phyloP scores from a whole-genome alignment of 2,797 vertebrate species.

The Basileuterus tristriatus region DNA sequence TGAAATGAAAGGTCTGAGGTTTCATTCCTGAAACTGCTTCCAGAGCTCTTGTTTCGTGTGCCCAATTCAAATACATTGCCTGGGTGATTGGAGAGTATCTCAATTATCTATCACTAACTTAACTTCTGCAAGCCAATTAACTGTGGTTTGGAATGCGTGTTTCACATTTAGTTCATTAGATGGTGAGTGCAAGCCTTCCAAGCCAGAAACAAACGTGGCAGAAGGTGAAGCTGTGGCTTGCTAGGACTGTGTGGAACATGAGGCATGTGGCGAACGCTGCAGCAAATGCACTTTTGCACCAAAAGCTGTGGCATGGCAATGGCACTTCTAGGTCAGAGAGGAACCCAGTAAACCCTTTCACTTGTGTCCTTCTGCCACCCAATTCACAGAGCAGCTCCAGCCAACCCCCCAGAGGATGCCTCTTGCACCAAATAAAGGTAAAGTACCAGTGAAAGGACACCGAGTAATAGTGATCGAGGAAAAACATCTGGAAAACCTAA shows the following conservation, averaged over 20 bases:
- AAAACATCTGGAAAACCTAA: background rate
- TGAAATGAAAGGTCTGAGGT: background rate
- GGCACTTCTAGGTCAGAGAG: background rate
- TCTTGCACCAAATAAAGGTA: slow-evolving; percentile 43
- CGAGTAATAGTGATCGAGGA: background rate
- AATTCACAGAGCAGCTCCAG: slow-evolving; percentile 53
- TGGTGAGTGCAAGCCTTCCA: background rate
- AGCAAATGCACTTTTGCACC: slow-evolving; percentile 9
- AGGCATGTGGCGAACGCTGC: slow-evolving; percentile 34
- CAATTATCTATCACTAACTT: background rate
- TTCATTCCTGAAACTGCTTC: background rate
- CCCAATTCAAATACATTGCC: background rate
- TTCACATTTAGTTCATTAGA: background rate
- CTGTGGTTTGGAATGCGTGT: background rate
- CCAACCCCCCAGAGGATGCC: background rate
- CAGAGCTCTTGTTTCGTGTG: background rate
- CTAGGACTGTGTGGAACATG: background rate
- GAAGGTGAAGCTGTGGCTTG: background rate
- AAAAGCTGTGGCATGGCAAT: slow-evolving; percentile 37
- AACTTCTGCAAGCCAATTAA: slow-evolving; percentile 20
- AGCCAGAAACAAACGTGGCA: background rate
- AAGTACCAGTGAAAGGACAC: background rate
- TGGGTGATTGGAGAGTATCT: background rate
- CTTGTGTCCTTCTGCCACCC: slow-evolving; percentile 42
- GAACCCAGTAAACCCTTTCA: slow-evolving; percentile 2